These are phyloP conservation scores for Herminia tarsipennalis DNA, from an alignment of 2,888 invertebrate genomes.

Conservation along the genomic window DNA sequence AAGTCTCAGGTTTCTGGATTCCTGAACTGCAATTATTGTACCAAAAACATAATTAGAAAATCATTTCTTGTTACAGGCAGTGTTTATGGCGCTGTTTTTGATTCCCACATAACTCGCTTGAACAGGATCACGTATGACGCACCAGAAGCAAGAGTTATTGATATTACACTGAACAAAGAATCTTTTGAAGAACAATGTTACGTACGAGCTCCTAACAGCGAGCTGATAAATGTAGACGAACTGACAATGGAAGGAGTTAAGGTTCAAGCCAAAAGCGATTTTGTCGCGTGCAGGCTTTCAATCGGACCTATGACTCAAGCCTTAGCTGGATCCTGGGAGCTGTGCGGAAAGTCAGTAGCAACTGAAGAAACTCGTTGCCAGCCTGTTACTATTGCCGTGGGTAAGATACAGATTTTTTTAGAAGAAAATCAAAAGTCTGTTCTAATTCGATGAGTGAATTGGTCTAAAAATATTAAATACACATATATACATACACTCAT, in stretches of 20 bases:
- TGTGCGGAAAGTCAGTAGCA: constrained; percentile 27
- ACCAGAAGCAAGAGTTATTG: background rate
- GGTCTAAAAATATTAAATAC: background rate
- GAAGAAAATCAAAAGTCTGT: too few relatives aligned
- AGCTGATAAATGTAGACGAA: background rate
- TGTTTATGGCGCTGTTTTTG: background rate
- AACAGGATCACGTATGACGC: constrained; percentile 2
- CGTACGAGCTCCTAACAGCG: background rate
- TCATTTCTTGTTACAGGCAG: constrained; percentile 1
- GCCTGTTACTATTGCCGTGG: constrained; percentile 7
- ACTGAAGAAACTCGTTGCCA: constrained; percentile 4
- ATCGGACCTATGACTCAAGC: constrained; percentile 34
- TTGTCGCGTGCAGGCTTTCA: constrained; percentile 42
- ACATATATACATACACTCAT: too few relatives aligned
- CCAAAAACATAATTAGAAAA: too few relatives aligned
- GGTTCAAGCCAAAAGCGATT: constrained; percentile 22
- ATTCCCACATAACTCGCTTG: constrained; percentile 11
- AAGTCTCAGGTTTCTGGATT: too few relatives aligned
- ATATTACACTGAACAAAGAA: constrained; percentile 9
- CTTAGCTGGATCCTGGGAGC: constrained; percentile 32
- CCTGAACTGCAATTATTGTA: too few relatives aligned
- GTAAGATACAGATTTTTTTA: constrained; percentile 7
- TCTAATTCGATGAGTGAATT: constrained; percentile 15
- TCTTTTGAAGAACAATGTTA: constrained; percentile 7
- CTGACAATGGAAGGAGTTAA: constrained; percentile 10